phyloP scores from a whole-genome alignment of 2,797 vertebrate genomes.

The Antrozous pallidus region DNA sequence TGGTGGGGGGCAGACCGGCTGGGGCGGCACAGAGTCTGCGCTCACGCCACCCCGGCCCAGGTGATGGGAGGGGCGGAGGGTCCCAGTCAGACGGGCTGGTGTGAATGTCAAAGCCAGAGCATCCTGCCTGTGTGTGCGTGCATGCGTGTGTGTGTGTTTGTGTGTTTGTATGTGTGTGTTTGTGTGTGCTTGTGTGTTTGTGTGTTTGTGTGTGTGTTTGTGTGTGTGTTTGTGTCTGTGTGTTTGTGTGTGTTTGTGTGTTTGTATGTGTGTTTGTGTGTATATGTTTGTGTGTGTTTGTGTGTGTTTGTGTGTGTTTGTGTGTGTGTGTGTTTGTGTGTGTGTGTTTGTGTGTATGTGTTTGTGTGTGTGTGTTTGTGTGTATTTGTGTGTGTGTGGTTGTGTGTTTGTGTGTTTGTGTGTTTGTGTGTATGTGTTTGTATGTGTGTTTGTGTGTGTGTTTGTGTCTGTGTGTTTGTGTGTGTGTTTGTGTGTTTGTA shows the following conservation, averaged over 20 bases:
- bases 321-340: rapidly evolving
- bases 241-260: rapidly evolving
- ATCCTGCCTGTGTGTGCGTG: rapidly evolving
- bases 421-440: rapidly evolving
- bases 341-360: rapidly evolving
- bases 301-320: rapidly evolving
- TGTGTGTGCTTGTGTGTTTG: rapidly evolving
- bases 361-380: rapidly evolving
- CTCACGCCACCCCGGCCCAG: no score
- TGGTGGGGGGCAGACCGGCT: no score
- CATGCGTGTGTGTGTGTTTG: rapidly evolving
- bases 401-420: rapidly evolving
- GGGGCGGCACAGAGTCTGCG: no score
- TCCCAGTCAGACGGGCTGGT: neutral
- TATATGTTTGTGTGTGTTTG: rapidly evolving
- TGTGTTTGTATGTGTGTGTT: neutral
- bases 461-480: rapidly evolving
- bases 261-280: rapidly evolving
- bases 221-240: rapidly evolving
- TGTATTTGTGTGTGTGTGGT: rapidly evolving
- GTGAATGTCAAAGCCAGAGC: neutral
- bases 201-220: rapidly evolving
- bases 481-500: rapidly evolving
- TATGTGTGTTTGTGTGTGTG: rapidly evolving
- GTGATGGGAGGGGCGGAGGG: rapidly evolving